Percentiles rank a stretch among this genome's conserved stretches.
phyloP scores from a whole-genome alignment of 2,888 invertebrate species.

The Endotricha flammealis region DNA sequence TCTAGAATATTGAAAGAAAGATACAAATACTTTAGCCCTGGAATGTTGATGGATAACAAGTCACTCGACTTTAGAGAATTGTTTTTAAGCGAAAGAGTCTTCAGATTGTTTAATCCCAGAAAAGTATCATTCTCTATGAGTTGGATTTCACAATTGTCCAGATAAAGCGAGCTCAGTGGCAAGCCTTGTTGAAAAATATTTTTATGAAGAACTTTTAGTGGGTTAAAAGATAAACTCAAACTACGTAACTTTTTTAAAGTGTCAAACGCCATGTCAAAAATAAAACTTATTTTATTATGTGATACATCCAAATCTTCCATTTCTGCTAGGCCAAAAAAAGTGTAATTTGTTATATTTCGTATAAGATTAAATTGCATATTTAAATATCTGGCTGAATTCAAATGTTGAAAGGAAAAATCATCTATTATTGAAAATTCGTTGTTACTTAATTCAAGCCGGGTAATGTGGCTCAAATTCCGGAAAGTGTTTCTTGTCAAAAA shows the following conservation, averaged over 20 bases:
- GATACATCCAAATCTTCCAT: slow-evolving; percentile 89
- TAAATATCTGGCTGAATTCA: slow-evolving; percentile 86
- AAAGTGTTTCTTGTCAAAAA: slow-evolving; percentile 85
- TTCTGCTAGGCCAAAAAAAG: slow-evolving; percentile 86
- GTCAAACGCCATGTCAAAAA: slow-evolving; percentile 86
- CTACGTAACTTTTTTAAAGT: slow-evolving; percentile 86
- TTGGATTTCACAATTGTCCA: slow-evolving; percentile 86
- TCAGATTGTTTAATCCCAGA: slow-evolving; percentile 84
- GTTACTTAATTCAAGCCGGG: slow-evolving; percentile 86
- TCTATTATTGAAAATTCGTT: slow-evolving; percentile 89
- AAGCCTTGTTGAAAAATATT: slow-evolving; percentile 87
- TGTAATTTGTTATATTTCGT: slow-evolving; percentile 82
- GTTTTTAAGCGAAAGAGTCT: slow-evolving; percentile 86
- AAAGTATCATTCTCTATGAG: slow-evolving; percentile 87
- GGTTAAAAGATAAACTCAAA: slow-evolving; percentile 88
- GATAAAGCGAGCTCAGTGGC: slow-evolving; percentile 83
- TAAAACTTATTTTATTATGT: slow-evolving; percentile 82
- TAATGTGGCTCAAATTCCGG: slow-evolving; percentile 84
- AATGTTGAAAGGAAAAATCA: slow-evolving; percentile 86
- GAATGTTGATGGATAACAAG: slow-evolving; percentile 84
- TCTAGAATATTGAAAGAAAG: slow-evolving; percentile 89
- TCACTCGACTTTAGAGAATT: slow-evolving; percentile 84
- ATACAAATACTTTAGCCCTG: slow-evolving; percentile 84
- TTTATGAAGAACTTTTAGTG: slow-evolving; percentile 83
- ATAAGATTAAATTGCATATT: slow-evolving; percentile 88